Evolutionary conservation across 2,797 vertebrate species (phyloP).

Genomic region (Picus viridis): DNA sequence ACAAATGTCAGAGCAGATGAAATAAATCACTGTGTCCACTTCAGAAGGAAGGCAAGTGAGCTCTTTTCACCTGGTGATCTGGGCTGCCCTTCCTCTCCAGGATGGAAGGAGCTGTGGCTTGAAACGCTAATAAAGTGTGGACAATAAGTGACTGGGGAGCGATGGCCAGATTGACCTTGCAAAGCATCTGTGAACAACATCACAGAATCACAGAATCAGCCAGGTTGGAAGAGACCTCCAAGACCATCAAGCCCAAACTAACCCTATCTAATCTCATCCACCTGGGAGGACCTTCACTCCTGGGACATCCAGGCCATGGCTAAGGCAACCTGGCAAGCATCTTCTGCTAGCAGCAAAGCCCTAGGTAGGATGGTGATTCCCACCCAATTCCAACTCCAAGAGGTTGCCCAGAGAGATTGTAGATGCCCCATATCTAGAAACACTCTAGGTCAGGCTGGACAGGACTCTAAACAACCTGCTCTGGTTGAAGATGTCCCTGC

Average conservation of each 20-base stretch:
- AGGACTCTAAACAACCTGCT: neutral
- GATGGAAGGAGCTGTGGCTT: neutral
- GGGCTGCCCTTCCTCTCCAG: neutral
- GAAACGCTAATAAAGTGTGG: neutral
- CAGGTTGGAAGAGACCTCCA: too few relatives aligned
- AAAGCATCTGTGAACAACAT: neutral
- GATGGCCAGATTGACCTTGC: neutral
- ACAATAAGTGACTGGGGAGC: neutral
- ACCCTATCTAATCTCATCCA: rapidly evolving
- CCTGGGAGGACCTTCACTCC: rapidly evolving
- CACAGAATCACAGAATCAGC: too few relatives aligned
- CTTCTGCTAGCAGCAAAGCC: neutral
- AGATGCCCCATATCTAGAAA: neutral
- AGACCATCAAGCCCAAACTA: too few relatives aligned
- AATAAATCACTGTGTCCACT: neutral
- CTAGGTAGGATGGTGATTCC: neutral
- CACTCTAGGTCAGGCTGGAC: neutral
- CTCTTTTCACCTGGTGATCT: neutral
- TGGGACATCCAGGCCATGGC: neutral
- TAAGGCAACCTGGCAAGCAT: rapidly evolving
- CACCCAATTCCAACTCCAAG: neutral
- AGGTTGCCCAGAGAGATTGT: neutral
- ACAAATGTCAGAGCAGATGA: constrained; percentile 19
- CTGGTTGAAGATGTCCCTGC: neutral
- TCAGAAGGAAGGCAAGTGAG: neutral